These are phyloP conservation scores for Drosophila pseudotalamancana DNA, from an alignment of 2,888 invertebrate genomes.

Conservation along the genomic window DNA sequence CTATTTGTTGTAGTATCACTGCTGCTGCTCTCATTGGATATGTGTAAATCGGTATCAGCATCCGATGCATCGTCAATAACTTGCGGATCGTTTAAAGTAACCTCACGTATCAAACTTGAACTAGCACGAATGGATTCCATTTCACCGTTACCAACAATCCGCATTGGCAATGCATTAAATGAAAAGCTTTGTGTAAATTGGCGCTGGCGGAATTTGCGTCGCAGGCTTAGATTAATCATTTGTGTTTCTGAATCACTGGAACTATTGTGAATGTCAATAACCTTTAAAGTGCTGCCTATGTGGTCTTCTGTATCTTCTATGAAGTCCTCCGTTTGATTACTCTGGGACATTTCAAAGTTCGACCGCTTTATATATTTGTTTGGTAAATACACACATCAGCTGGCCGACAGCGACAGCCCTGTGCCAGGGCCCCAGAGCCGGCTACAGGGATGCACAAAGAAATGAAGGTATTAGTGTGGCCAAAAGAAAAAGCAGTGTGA, in stretches of 20 bases:
- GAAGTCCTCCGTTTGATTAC: neutral
- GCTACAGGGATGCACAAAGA: conserved; percentile 8
- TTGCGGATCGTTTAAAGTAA: conserved; percentile 45
- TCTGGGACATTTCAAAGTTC: conserved; percentile 42
- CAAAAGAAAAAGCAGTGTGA: conserved; percentile 18
- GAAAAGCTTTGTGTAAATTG: conserved; percentile 36
- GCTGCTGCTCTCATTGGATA: conserved; percentile 65
- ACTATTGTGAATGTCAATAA: conserved; percentile 9
- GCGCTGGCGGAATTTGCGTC: conserved; percentile 37
- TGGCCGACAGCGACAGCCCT: conserved; percentile 24
- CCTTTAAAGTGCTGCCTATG: neutral
- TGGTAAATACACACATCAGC: conserved; percentile 36
- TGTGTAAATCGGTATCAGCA: conserved; percentile 55
- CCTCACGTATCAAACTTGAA: conserved; percentile 42
- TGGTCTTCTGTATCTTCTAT: neutral
- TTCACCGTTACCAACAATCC: conserved; percentile 21
- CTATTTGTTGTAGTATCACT: conserved; percentile 33
- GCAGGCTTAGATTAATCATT: conserved; percentile 38
- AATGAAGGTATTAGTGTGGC: conserved; percentile 15
- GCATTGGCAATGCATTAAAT: conserved; percentile 52
- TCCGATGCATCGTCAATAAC: conserved; percentile 57
- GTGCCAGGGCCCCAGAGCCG: conserved; percentile 12
- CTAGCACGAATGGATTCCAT: neutral
- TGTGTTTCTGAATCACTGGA: conserved; percentile 44
- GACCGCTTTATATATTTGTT: neutral